These are phyloP conservation scores for Pristiophorus japonicus DNA, from an alignment of 2,113 vertebrate genomes.

Conservation along the genomic window DNA sequence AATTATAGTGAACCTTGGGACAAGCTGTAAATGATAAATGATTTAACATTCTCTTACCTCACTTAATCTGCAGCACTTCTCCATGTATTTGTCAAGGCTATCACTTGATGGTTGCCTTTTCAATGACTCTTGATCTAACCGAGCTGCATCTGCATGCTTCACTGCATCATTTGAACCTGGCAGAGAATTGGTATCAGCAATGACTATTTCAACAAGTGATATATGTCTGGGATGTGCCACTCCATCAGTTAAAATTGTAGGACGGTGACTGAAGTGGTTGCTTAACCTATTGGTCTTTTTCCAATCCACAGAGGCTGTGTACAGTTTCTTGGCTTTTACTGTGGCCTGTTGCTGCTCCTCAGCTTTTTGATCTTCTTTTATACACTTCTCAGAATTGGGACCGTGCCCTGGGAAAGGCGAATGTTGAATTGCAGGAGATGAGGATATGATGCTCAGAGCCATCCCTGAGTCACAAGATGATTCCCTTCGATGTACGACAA, in stretches of 20 bases:
- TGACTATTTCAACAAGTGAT: constrained; percentile 39
- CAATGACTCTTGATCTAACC: constrained; percentile 48
- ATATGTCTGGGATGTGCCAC: constrained; percentile 35
- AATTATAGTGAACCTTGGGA: not conserved
- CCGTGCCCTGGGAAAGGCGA: constrained; percentile 46
- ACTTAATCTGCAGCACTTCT: constrained; percentile 74
- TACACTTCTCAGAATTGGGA: constrained; percentile 44
- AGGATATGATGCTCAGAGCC: constrained; percentile 51
- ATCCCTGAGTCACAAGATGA: constrained; percentile 70
- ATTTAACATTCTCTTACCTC: constrained; percentile 61
- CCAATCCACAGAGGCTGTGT: constrained; percentile 42
- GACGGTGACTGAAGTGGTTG: not conserved
- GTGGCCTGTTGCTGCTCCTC: constrained; percentile 39
- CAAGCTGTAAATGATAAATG: not conserved
- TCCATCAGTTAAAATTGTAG: constrained; percentile 38
- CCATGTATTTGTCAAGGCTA: constrained; percentile 78
- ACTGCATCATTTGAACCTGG: constrained; percentile 41
- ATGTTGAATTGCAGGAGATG: constrained; percentile 52
- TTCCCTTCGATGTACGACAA: constrained; percentile 72
- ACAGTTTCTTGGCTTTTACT: constrained; percentile 36
- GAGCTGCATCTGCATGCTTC: constrained; percentile 44
- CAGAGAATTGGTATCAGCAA: constrained; percentile 44
- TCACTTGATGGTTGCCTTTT: constrained; percentile 62
- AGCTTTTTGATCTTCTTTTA: constrained; percentile 38
- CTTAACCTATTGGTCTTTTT: not conserved